Evolutionary conservation across 2,888 invertebrate genomes (phyloP).

Genomic region (Polyommatus icarus): DNA sequence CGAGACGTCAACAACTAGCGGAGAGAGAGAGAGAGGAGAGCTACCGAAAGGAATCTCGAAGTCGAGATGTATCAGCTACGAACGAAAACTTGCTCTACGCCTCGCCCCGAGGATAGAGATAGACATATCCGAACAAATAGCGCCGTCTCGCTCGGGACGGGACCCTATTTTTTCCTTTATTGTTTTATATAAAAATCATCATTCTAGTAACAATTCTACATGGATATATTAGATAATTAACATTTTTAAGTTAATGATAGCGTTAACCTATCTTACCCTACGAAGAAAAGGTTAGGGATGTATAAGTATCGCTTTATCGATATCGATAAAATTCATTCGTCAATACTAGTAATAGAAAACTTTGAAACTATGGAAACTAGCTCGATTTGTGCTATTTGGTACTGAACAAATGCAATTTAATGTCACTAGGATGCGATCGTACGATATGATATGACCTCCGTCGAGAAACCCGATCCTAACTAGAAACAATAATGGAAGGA

Average conservation of each 20-base stretch:
- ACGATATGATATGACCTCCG: conserved; percentile 45
- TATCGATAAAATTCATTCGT: conserved; percentile 29
- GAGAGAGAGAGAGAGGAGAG: conserved; percentile 13
- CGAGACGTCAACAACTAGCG: conserved; percentile 41
- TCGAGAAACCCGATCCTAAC: conserved; percentile 41
- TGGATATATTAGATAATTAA: conserved; percentile 70
- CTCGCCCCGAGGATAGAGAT: conserved; percentile 56
- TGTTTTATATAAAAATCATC: conserved; percentile 72
- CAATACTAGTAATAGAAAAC: conserved; percentile 54
- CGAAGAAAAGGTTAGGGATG: conserved; percentile 56
- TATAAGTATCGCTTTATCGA: conserved; percentile 30
- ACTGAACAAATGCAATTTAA: conserved; percentile 75
- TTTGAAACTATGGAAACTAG: conserved; percentile 64
- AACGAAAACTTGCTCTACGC: conserved; percentile 59
- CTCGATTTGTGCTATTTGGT: conserved; percentile 72
- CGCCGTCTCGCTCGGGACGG: conserved; percentile 57
- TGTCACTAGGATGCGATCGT: conserved; percentile 60
- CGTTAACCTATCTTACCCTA: conserved; percentile 76
- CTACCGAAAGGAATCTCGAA: conserved; percentile 47
- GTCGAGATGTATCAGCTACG: conserved; percentile 66
- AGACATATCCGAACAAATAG: conserved; percentile 42
- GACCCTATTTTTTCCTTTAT: conserved; percentile 55
- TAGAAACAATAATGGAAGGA: conserved; percentile 62
- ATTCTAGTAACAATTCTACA: conserved; percentile 79
- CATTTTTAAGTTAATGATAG: conserved; percentile 68